Evolutionary conservation across 2,888 invertebrate genomes (phyloP), one percentile per base, ranked within the genome.

Genomic region (Pseudoips prasinana): DNA sequence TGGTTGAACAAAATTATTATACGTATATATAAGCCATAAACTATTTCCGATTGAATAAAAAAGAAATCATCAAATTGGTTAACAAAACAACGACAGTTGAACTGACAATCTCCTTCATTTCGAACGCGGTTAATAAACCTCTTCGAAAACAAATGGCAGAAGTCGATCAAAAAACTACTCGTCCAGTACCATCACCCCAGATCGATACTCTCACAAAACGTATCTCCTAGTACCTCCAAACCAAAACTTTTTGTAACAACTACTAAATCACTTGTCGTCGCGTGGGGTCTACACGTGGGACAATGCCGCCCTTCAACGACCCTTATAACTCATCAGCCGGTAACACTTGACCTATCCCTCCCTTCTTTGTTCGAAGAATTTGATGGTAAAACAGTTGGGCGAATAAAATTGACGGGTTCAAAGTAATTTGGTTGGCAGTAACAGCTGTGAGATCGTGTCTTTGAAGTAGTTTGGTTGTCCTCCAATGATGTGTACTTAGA

Each of bases 261-360:
- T 73, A 78, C 73, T 84, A 83, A 83, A 85, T 85, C 83, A 85
- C 79, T 74, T 71, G 80, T 73, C 63, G 58, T 81, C 71, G 85
- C 84, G 85, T 85, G 85, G 85, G 85, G 85, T 80, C 82, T 64
- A 70, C 83, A 79, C 77, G 79, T 82, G 84, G 79, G 75, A 75
- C 74, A 65, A 73, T 58, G 41, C 57, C 59, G 61, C 73, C 73
- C 59, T 63, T 55, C 55, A 49, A 39, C 61, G 64, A 73, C 73
- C 73, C 74, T 60, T 64, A 44, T 39, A 49, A 49, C 53, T 18
- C 32, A 32, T 20, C 27, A 36, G 42, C 73, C 66, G 66, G 1
- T 7, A 2, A 33, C 47, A 22, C 22, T 19, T 50, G 70, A 56
- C 29, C 68, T 36, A 14, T 46, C 49, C 41, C 38, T 43, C 54